Percentiles rank a stretch among this genome's conserved stretches.
Conservation (phyloP, 1,140 invertebrate species). For the Pogonognathellus flavescens region DNA sequence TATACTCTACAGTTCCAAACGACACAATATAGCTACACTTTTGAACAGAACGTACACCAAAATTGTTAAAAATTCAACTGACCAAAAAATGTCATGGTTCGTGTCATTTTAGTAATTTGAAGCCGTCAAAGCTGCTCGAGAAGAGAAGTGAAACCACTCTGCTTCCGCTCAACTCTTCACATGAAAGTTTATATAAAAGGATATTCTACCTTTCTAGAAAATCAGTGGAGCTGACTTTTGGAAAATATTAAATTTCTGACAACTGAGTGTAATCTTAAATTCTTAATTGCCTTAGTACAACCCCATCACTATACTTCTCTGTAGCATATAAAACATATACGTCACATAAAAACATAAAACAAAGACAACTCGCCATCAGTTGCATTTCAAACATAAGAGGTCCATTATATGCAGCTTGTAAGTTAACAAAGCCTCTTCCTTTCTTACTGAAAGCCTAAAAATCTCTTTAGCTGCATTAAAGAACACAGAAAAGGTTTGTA, state of each 20-base stretch:
- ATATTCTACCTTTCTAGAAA: background rate
- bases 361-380: no score
- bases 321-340: background rate
- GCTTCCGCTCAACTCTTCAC: background rate
- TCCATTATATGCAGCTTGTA: no score
- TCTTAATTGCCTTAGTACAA: background rate
- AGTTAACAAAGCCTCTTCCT: no score
- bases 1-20: no score
- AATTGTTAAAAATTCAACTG: no score
- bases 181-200: background rate
- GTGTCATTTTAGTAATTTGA: constrained; percentile 29
- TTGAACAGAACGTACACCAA: no score
- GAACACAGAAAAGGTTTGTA: no score
- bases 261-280: background rate
- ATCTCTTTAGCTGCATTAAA: background rate
- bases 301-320: background rate
- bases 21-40: no score
- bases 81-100: no score
- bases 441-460: no score
- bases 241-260: background rate
- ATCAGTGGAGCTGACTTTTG: background rate
- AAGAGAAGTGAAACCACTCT: background rate
- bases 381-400: no score
- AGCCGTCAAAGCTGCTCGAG: background rate
- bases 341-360: background rate